Evolutionary conservation across 2,113 vertebrate species (phyloP), one percentile per base, ranked within the genome.

Genomic region (Orthochromis malagaraziensis): DNA sequence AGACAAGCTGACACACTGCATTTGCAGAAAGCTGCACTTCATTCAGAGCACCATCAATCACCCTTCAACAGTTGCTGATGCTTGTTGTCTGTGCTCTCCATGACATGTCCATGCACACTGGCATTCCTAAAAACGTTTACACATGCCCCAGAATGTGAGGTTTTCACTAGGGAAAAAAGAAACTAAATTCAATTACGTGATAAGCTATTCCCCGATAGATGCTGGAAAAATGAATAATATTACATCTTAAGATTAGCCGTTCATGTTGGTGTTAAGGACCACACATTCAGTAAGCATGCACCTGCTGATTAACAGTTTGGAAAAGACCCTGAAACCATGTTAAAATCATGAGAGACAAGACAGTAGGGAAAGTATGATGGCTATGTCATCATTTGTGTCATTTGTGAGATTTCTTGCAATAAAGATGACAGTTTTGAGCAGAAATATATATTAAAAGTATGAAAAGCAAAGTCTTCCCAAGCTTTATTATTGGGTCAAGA

Each of bases 1-100:
- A 94, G 93, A 95, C 93, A 85, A 94, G 94, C 93, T 94, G 93
- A 94, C 93, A 93, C 83, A 70, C 90, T 87, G 88, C 91, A 80
- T 92, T 94, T 91, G 81, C 90, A 91, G 84, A 86, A 90, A 91
- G 88, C 89, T 81, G 82, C 88, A 81, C 88, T 91, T 87, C 49
- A 31, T 75, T 88, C 87, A 47, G 84, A 89, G 54, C 33, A 8
- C 79, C 79, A 88, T 94, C 94, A 91, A 79, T 95, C 87, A 89
- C 53, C 26, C 83, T 81, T 91, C 77, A 83, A 35, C 75, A 63
- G 21, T n/a, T 51, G 68, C 58, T 86, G 53, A 89, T 55, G 82
- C 29, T 65, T 55, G 60, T 55, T 87, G 87, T 84, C 77, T 68
- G 33, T 26, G 19, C 58, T 75, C 75, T 40, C 51, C 8, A 51